Base-by-base conservation (phyloP, 2,888 invertebrate species). In the Parnassius glacialis region DNA sequence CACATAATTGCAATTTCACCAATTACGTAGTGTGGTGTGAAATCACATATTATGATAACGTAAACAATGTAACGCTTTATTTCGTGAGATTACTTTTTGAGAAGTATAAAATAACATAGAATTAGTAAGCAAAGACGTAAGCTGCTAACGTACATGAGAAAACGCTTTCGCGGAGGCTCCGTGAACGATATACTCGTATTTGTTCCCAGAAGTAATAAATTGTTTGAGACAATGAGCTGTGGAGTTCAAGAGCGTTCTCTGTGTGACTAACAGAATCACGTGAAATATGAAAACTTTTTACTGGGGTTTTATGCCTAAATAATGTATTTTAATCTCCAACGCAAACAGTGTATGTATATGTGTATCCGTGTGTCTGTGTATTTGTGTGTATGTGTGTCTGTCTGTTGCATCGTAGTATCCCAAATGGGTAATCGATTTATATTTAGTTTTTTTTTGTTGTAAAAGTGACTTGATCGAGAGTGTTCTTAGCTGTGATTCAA, bases 101-200 rank as follows among this genome's bases (percentile, higher is more conserved):
- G 58, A 45, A 44, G 57, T 57, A 57, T 62, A 62, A 43, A 43
- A 58, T 62, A 53, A 62, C 54, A 58, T 62, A 54, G 57, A 58
- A 58, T 62, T 57, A 62, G 55, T 43, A 13, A 45, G 45, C 53
- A 60, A 34, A 61, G 66, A 78, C 75, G 70, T 68, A 69, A 67
- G 68, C 68, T 67, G 74, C 70, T 68, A 66, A 65, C 65, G 65
- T 72, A 74, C 68, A 70, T 83, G 87, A 82, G 88, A 88, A 87
- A 76, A 72, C 84, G 89, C 90, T 90, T 90, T 90, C 90, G 79
- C 89, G 80, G 71, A 75, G 44, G 75, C 66, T 64, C 53, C 57
- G 71, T 73, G 74, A 67, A 64, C 68, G 70, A 75, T 70, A 66
- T 70, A 52, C n/a, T n/a, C n/a, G n/a, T 72, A 70, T 67, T 48